Conservation (phyloP, 2,113 vertebrate species). For the Donacobius atricapilla region DNA sequence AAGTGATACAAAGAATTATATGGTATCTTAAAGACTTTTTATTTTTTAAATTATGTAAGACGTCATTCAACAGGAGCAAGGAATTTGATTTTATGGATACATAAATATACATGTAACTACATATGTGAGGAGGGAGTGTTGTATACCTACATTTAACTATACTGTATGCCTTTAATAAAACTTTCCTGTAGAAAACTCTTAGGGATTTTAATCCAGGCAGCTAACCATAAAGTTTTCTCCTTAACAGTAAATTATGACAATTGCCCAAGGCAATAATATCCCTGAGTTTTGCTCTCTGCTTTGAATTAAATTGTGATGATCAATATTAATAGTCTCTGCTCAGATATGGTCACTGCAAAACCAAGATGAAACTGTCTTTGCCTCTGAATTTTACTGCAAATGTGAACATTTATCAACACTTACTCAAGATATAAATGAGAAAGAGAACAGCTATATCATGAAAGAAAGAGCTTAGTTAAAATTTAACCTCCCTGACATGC, state of each 20-base stretch:
- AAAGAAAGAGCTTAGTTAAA: slow-evolving; percentile 21
- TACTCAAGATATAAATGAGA: slow-evolving; percentile 5
- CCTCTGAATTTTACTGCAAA: slow-evolving; percentile 34
- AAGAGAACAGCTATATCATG: not conserved
- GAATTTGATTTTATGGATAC: not conserved
- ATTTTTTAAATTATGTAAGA: not conserved
- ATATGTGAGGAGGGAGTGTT: not conserved
- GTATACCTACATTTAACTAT: not conserved
- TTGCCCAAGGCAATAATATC: slow-evolving; percentile 2
- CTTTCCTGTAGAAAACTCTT: not conserved
- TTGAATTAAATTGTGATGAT: slow-evolving; percentile 37
- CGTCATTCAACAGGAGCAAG: not conserved
- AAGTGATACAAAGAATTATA: not conserved
- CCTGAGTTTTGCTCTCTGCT: not conserved
- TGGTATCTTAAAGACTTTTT: not conserved
- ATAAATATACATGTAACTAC: not conserved
- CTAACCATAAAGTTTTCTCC: not conserved
- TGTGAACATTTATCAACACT: slow-evolving; percentile 29
- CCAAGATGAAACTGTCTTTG: not conserved
- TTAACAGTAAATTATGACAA: slow-evolving; percentile 15
- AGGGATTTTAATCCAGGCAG: slow-evolving; percentile 16
- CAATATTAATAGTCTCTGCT: slow-evolving; percentile 52
- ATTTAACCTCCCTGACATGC: not conserved
- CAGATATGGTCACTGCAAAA: slow-evolving; percentile 9
- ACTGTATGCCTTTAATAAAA: not conserved